Evolutionary conservation across 64 coral and sea anemone genomes (phyloP).

Genomic region (Acropora tenuis): DNA sequence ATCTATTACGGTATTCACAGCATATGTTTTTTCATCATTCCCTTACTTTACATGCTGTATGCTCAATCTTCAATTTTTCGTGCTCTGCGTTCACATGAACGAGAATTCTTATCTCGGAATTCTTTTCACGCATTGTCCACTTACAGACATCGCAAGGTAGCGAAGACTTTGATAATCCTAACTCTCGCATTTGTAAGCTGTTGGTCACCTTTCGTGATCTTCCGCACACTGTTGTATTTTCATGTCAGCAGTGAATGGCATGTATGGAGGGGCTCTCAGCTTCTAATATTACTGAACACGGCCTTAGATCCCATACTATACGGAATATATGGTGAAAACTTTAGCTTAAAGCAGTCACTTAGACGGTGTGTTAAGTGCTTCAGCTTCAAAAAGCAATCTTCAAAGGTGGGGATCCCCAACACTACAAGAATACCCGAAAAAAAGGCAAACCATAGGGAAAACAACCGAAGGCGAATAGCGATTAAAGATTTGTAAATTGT

Average conservation of each 20-base stretch:
- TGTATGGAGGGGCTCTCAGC: slow-evolving; percentile 31
- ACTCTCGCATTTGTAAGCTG: slow-evolving; percentile 32
- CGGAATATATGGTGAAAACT: slow-evolving; percentile 48
- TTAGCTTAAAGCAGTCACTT: too few relatives aligned
- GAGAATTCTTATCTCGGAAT: background rate
- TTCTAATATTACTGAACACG: slow-evolving; percentile 39
- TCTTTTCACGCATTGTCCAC: background rate
- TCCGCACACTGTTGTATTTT: slow-evolving; percentile 53
- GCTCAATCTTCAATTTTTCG: slow-evolving; percentile 32
- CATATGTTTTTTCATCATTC: slow-evolving; percentile 16
- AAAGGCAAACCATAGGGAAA: too few relatives aligned
- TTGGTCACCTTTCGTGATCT: slow-evolving; percentile 44
- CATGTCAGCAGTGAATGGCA: background rate
- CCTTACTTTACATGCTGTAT: slow-evolving; percentile 17
- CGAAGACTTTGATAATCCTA: slow-evolving; percentile 26
- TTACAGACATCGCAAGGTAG: slow-evolving; percentile 19
- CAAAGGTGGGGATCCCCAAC: too few relatives aligned
- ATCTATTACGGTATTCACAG: slow-evolving; percentile 42
- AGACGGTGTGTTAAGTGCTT: too few relatives aligned
- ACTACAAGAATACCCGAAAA: too few relatives aligned
- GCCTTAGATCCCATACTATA: slow-evolving; percentile 42
- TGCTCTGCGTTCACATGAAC: background rate
- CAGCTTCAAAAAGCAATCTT: too few relatives aligned
- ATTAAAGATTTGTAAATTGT: too few relatives aligned
- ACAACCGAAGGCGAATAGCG: too few relatives aligned